Percentiles rank a stretch among this genome's conserved stretches.
These are phyloP conservation scores for Rhingia campestris DNA, from an alignment of 2,888 invertebrate species.

Conservation along the genomic window DNA sequence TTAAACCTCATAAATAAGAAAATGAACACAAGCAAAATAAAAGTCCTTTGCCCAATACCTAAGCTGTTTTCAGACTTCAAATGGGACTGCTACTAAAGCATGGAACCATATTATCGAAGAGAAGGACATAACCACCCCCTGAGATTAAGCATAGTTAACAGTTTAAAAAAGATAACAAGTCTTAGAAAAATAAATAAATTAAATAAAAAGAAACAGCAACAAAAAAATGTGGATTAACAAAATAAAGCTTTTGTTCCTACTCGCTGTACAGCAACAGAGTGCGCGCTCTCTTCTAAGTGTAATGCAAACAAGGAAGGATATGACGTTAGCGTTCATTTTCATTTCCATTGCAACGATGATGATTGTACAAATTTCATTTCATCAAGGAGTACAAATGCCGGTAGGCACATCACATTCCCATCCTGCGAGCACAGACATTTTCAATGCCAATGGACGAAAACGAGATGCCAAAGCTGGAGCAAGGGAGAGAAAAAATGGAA, in stretches of 20 bases:
- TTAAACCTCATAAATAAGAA: conserved; percentile 43
- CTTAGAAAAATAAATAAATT: conserved; percentile 17
- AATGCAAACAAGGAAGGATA: conserved; percentile 52
- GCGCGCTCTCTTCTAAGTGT: conserved; percentile 33
- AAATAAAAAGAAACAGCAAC: conserved; percentile 18
- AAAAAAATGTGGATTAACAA: conserved; percentile 9
- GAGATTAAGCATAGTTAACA: neutral
- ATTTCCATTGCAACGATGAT: conserved; percentile 41
- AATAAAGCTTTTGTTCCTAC: conserved; percentile 12
- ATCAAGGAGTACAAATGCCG: conserved; percentile 53
- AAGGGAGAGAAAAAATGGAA: conserved; percentile 19
- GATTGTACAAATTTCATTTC: conserved; percentile 55
- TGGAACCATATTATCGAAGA: too few species aligned
- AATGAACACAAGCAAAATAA: conserved; percentile 28
- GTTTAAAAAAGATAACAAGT: conserved; percentile 12
- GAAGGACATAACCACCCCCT: neutral
- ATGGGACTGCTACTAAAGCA: conserved; percentile 7
- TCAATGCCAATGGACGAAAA: conserved; percentile 19
- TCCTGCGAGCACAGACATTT: conserved; percentile 18
- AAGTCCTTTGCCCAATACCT: neutral
- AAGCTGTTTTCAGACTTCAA: neutral
- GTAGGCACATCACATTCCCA: conserved; percentile 23
- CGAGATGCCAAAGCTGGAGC: neutral
- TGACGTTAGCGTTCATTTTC: conserved; percentile 44
- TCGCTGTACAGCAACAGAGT: conserved; percentile 19